Conservation (phyloP, 2,113 vertebrate species). For the Drymodes brunneopygia region DNA sequence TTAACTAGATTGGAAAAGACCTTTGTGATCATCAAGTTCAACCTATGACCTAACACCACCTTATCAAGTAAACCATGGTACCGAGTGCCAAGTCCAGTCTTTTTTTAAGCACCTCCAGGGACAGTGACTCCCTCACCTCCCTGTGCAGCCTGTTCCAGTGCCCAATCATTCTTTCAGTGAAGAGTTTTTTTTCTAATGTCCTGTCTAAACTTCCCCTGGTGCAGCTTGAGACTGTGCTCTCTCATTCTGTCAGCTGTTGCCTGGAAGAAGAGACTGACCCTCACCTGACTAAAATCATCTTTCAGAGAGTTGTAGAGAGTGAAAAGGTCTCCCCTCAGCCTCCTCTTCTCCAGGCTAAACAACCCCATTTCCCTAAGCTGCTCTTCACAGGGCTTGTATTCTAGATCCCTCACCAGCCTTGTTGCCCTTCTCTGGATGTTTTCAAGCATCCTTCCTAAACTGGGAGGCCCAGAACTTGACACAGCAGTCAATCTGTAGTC, state of each 20-base stretch:
- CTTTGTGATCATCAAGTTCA: background rate
- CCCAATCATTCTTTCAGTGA: background rate
- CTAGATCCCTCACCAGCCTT: background rate
- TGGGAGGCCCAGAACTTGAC: background rate
- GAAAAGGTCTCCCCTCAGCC: background rate
- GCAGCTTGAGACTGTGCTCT: background rate
- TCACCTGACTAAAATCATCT: accelerated
- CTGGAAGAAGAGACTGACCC: accelerated
- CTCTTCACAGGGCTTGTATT: background rate
- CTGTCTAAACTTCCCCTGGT: background rate
- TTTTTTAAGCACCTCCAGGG: background rate
- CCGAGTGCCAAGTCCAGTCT: no score
- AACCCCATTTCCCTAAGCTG: background rate
- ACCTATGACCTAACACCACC: background rate
- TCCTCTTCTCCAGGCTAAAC: background rate
- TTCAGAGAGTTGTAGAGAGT: background rate
- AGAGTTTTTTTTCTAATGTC: background rate
- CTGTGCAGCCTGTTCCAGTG: background rate
- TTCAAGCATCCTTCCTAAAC: accelerated
- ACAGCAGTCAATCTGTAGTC: accelerated
- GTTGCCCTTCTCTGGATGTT: accelerated
- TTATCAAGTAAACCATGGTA: background rate
- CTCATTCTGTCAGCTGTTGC: accelerated
- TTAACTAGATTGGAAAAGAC: background rate
- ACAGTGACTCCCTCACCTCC: background rate